phyloP scores from a whole-genome alignment of 2,888 invertebrate species.

The Tethea ocularis region DNA sequence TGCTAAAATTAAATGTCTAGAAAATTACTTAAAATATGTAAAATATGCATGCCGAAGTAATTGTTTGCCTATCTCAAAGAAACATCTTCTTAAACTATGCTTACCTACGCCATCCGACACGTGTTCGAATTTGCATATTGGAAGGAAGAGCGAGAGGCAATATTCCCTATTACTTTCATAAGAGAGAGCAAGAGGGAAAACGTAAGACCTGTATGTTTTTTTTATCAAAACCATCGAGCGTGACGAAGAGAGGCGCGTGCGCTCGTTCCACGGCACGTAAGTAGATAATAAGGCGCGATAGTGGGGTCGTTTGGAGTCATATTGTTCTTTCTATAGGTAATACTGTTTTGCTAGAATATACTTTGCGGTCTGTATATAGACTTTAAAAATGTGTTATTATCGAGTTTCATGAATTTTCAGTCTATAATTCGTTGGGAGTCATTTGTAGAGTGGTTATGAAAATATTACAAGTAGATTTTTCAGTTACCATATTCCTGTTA shows the following conservation, averaged over 20 bases:
- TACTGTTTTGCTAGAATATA: too few species aligned
- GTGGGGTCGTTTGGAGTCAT: conserved; percentile 40
- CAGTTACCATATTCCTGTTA: too few species aligned
- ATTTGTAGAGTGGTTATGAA: too few species aligned
- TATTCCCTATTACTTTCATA: background rate
- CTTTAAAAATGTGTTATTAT: too few species aligned
- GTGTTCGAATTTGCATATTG: conserved; percentile 18
- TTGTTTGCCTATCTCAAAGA: conserved; percentile 26
- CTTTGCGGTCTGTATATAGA: too few species aligned
- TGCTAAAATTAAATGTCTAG: too few species aligned
- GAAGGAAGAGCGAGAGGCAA: conserved; percentile 17
- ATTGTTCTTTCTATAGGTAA: conserved; percentile 41
- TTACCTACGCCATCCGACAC: conserved; percentile 26
- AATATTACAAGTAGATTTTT: too few species aligned
- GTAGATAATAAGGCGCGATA: conserved; percentile 50
- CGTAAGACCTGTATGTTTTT: conserved; percentile 51
- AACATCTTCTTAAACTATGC: too few species aligned
- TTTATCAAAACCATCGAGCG: conserved; percentile 54
- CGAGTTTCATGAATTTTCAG: too few species aligned
- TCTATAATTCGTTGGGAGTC: too few species aligned
- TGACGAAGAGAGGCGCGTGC: conserved; percentile 59
- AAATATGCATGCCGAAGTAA: too few species aligned
- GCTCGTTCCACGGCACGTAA: conserved; percentile 49
- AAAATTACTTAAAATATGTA: too few species aligned
- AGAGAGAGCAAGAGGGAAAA: conserved; percentile 14